Evolutionary conservation across 23 tunicate genomes (phyloP).

Genomic region (Styela plicata): DNA sequence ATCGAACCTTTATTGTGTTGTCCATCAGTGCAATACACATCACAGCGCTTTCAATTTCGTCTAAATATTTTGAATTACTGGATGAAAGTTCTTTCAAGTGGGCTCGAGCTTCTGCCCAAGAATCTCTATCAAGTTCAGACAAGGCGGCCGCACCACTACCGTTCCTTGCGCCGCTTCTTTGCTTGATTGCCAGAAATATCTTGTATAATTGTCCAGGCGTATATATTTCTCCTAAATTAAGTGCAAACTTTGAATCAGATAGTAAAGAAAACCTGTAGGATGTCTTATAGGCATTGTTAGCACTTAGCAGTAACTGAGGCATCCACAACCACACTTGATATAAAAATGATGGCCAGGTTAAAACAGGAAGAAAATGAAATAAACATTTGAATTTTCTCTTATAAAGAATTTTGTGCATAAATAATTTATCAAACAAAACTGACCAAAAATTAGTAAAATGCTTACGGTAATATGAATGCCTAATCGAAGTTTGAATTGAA

Average conservation of each 20-base stretch:
- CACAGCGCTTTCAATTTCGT: slow-evolving; percentile 49
- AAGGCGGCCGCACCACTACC: slow-evolving; percentile 40
- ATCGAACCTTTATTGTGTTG: slow-evolving; percentile 2
- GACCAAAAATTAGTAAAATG: too few relatives aligned
- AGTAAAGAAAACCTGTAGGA: too few relatives aligned
- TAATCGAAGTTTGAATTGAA: too few relatives aligned
- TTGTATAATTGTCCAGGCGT: slow-evolving; percentile 49
- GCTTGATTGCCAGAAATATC: slow-evolving; percentile 7
- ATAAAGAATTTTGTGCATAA: too few relatives aligned
- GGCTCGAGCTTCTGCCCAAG: slow-evolving; percentile 60
- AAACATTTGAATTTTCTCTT: too few relatives aligned
- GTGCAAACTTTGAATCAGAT: neutral
- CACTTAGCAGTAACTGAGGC: too few relatives aligned
- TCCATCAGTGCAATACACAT: slow-evolving; percentile 40
- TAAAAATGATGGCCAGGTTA: too few relatives aligned
- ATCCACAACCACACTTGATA: too few relatives aligned
- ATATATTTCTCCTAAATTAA: slow-evolving; percentile 33
- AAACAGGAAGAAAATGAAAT: too few relatives aligned
- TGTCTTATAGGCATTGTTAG: too few relatives aligned
- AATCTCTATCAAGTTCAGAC: slow-evolving; percentile 51
- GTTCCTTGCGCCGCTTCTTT: neutral
- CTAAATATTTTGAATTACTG: slow-evolving; percentile 20
- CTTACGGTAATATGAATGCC: too few relatives aligned
- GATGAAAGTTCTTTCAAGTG: slow-evolving; percentile 29
- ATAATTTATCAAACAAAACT: too few relatives aligned